These are phyloP conservation scores for Drosophila paramelanica DNA, from an alignment of 2,888 invertebrate species.

Conservation along the genomic window DNA sequence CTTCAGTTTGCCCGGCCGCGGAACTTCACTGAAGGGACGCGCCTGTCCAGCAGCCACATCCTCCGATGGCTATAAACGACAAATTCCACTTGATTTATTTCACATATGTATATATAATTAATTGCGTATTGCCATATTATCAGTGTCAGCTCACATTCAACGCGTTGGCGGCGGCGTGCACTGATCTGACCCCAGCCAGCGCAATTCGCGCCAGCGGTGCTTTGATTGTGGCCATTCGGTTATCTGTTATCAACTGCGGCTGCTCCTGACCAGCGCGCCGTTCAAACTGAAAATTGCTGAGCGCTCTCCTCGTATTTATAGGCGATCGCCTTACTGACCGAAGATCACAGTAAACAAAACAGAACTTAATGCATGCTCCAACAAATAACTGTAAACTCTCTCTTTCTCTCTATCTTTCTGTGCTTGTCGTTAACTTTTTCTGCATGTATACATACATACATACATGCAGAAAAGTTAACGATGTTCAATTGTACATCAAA, in stretches of 20 bases:
- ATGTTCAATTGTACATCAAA: not conserved
- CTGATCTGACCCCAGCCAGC: slow-evolving; percentile 22
- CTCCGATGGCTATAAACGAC: slow-evolving; percentile 13
- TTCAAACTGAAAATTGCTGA: slow-evolving; percentile 12
- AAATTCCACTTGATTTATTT: not conserved
- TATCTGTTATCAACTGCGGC: slow-evolving; percentile 10
- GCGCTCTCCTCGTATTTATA: slow-evolving; percentile 11
- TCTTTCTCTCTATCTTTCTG: not conserved
- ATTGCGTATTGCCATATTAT: not conserved
- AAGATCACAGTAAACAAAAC: not conserved
- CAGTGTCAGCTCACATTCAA: slow-evolving; percentile 36
- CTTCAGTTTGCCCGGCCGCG: slow-evolving; percentile 47
- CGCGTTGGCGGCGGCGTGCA: slow-evolving; percentile 27
- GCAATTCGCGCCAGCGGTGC: slow-evolving; percentile 18
- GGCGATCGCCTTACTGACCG: not conserved
- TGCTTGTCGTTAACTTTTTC: not conserved
- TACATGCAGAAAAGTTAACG: too few species aligned
- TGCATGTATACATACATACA: not conserved
- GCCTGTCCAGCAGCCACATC: slow-evolving; percentile 2
- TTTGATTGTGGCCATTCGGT: slow-evolving; percentile 28
- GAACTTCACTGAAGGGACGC: slow-evolving; percentile 50
- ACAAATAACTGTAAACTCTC: slow-evolving; percentile 1
- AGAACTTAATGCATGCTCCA: not conserved
- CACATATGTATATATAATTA: not conserved
- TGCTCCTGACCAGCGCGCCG: slow-evolving; percentile 8